Evolutionary conservation across 2,888 invertebrate genomes (phyloP).

Genomic region (Axea sp.): DNA sequence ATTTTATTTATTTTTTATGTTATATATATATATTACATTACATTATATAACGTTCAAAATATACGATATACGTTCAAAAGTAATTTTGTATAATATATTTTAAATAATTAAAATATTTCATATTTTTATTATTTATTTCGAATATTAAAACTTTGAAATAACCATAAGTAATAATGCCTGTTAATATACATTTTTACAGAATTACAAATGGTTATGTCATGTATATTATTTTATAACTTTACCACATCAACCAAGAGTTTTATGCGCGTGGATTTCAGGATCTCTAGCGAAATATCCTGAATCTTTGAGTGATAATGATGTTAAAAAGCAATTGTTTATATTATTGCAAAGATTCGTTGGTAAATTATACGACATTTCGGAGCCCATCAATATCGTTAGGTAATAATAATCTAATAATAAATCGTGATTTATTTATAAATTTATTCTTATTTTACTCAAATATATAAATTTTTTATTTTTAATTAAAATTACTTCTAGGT

Average conservation of each 20-base stretch:
- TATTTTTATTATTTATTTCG: not conserved
- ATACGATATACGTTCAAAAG: too few relatives aligned
- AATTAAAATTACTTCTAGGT: conserved; percentile 81
- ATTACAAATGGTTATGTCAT: conserved; percentile 83
- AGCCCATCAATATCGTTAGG: conserved; percentile 81
- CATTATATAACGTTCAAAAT: too few relatives aligned
- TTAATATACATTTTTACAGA: conserved; percentile 59
- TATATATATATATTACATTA: too few relatives aligned
- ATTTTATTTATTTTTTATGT: too few relatives aligned
- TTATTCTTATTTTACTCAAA: too few relatives aligned
- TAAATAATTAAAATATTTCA: too few relatives aligned
- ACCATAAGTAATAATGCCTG: not conserved
- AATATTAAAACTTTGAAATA: not conserved
- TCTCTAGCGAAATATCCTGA: conserved; percentile 84
- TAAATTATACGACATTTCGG: conserved; percentile 80
- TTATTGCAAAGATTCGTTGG: conserved; percentile 82
- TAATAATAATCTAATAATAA: conserved; percentile 66
- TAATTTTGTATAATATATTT: too few relatives aligned
- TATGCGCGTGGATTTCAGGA: conserved; percentile 87
- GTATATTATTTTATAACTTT: conserved; percentile 85
- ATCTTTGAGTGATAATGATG: conserved; percentile 81
- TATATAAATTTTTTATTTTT: too few relatives aligned
- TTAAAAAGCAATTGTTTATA: conserved; percentile 80
- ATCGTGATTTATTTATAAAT: not conserved
- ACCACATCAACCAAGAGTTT: conserved; percentile 83